Evolutionary conservation across 2,797 vertebrate species (phyloP).

Genomic region (Crossoptilon crossoptilon): DNA sequence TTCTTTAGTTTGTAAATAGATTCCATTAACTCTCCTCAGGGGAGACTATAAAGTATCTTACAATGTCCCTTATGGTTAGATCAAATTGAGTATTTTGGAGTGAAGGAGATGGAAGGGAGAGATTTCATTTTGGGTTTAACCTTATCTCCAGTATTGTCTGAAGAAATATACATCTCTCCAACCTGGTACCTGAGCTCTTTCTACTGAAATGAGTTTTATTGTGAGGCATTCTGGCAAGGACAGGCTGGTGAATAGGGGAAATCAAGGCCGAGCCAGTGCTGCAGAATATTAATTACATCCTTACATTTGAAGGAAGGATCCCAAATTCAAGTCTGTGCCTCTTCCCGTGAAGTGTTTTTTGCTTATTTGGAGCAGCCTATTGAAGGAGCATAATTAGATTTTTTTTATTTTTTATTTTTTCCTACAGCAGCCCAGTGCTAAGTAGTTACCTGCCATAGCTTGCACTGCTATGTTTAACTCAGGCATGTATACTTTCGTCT

Average conservation of each 20-base stretch:
- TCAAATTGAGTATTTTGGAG: constrained; percentile 30
- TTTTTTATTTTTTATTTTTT: not conserved
- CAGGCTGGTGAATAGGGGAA: constrained; percentile 14
- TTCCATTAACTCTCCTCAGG: constrained; percentile 1
- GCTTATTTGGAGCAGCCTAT: constrained; percentile 35
- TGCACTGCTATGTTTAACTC: constrained; percentile 2
- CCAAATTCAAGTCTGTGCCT: not conserved
- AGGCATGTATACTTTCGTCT: constrained; percentile 5
- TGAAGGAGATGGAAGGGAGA: not conserved
- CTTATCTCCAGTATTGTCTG: constrained; percentile 47
- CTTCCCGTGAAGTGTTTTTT: not conserved
- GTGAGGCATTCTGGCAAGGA: constrained; percentile 5
- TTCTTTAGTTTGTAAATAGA: constrained; percentile 61
- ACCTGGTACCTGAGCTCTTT: constrained; percentile 43
- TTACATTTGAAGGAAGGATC: constrained; percentile 4
- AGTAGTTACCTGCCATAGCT: constrained; percentile 42
- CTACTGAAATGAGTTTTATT: not conserved
- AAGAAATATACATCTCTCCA: constrained; percentile 41
- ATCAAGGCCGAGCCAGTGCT: not conserved
- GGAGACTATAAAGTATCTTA: constrained; percentile 34
- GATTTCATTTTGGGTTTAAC: constrained; percentile 35
- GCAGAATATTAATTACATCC: constrained; percentile 31
- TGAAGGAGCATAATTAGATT: not conserved
- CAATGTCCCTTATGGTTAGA: constrained; percentile 38
- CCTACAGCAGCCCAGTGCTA: constrained; percentile 49